phyloP scores from a whole-genome alignment of 2,113 vertebrate species.

The Scomber japonicus region DNA sequence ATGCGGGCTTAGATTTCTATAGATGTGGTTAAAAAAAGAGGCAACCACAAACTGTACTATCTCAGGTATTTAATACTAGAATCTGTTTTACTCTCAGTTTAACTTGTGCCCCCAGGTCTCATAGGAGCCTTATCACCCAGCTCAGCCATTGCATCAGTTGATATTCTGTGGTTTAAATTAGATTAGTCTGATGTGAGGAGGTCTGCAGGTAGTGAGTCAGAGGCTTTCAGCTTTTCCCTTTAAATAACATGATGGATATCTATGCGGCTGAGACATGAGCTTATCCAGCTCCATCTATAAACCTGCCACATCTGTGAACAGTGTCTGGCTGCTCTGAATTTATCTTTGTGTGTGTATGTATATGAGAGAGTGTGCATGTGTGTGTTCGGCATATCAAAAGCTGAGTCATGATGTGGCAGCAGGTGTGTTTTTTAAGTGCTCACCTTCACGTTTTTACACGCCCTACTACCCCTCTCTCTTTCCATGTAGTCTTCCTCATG shows the following conservation, averaged over 20 bases:
- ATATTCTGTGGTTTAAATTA: constrained; percentile 50
- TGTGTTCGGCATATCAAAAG: constrained; percentile 18
- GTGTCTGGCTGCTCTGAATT: constrained; percentile 4
- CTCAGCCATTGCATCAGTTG: constrained; percentile 29
- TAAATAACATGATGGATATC: constrained; percentile 69
- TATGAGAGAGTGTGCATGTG: constrained; percentile 17
- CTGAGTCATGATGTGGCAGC: constrained; percentile 50
- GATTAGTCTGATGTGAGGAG: constrained; percentile 48
- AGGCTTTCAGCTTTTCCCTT: constrained; percentile 52
- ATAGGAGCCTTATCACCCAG: constrained; percentile 1
- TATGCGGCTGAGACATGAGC: constrained; percentile 40
- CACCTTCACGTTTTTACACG: constrained; percentile 6
- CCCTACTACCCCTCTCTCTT: neutral
- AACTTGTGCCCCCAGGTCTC: neutral
- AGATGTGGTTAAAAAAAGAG: too few species aligned
- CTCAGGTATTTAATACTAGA: neutral
- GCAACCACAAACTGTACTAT: neutral
- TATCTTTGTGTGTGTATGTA: constrained; percentile 5
- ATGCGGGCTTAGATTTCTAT: too few species aligned
- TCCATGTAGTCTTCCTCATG: neutral
- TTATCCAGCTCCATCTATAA: constrained; percentile 44
- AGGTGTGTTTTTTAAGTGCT: constrained; percentile 37
- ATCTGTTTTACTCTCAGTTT: neutral
- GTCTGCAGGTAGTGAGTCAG: constrained; percentile 56
- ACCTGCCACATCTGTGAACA: constrained; percentile 39